Evolutionary conservation across 2,888 invertebrate genomes (phyloP).

Genomic region (Drosophila meridionalis): DNA sequence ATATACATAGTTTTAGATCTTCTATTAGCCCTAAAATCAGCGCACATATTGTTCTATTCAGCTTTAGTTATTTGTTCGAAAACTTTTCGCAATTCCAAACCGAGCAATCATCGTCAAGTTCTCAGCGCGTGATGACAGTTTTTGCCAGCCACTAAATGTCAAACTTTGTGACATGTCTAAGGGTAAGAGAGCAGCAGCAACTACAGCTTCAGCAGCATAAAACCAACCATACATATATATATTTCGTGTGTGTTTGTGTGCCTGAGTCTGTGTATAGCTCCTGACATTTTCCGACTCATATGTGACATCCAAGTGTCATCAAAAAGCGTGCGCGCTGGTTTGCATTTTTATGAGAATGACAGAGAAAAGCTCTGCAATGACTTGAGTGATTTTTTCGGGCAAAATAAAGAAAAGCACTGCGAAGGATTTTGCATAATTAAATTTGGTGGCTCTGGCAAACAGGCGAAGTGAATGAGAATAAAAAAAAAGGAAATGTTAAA

Average conservation of each 20-base stretch:
- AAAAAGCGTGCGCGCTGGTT: slow-evolving; percentile 65
- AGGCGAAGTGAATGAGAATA: slow-evolving; percentile 5
- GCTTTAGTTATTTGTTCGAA: slow-evolving; percentile 15
- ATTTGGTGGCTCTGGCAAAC: slow-evolving; percentile 52
- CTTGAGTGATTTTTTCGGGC: slow-evolving; percentile 63
- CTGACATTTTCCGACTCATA: slow-evolving; percentile 60
- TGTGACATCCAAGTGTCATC: slow-evolving; percentile 81
- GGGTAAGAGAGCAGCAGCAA: slow-evolving; percentile 34
- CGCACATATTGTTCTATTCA: slow-evolving; percentile 14
- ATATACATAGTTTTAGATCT: slow-evolving; percentile 10
- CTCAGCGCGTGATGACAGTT: slow-evolving; percentile 72
- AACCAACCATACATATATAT: slow-evolving; percentile 3
- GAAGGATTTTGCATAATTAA: slow-evolving; percentile 76
- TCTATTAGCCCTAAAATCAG: slow-evolving; percentile 24
- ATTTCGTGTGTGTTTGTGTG: slow-evolving; percentile 1
- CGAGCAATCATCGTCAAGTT: slow-evolving; percentile 78
- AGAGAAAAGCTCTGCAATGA: slow-evolving; percentile 62
- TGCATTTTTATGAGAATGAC: slow-evolving; percentile 79
- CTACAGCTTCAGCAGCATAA: slow-evolving; percentile 18
- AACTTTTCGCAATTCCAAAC: slow-evolving; percentile 60
- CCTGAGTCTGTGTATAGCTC: slow-evolving; percentile 26
- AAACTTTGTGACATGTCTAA: slow-evolving; percentile 72
- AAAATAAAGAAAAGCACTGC: slow-evolving; percentile 45
- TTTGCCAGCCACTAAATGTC: slow-evolving; percentile 81
- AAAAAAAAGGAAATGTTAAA: slow-evolving; percentile 5